Evolutionary conservation across 2,113 vertebrate genomes (phyloP), one percentile per base, ranked within the genome.

Genomic region (Coregonus clupeaformis): DNA sequence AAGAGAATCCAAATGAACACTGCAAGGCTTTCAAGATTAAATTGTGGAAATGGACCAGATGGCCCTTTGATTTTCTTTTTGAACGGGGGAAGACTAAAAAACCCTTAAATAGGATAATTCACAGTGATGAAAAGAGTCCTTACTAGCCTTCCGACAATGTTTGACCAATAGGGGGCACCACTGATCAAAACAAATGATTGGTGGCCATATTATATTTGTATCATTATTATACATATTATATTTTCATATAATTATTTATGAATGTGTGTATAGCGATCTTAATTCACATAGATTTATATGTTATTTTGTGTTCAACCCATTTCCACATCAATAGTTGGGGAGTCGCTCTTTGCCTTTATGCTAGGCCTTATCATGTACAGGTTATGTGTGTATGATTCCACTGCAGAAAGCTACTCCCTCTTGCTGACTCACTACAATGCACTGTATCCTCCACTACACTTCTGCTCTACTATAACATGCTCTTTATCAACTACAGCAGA

Each of bases 1-100:
- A 68, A 45, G 67, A 25, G 42, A 47, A 45, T 68, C 18, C 14
- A 42, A 68, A 68, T 68, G 22, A 68, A 68, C 20, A 68, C 66
- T 20, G 52, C 66, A 42, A 68, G 67, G 22, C 20, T 11, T 68
- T 68, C 22, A 68, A 14, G 36, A 68, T 45, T 68, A 47, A 68
- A 45, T 14, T 68, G 67, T 22, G n/a, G 57, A 60, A 60, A 60
- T 60, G 57, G 57, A 60, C 57, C 57, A 60, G 57, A 24, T 60
- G 57, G 57, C n/a, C n/a, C 20, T 60, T 60, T 60, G 57, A 22
- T 60, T 60, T 60, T 14, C 16, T 59, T 49, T 60, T 60, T 60
- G n/a, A 60, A 24, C 13, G 1, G 18, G 57, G 6, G 6, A 22
- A 60, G 57, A 22, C 57, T 9, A 60, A 60, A 13, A n/a, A 60